Evolutionary conservation across 1,140 invertebrate genomes (phyloP), one percentile per base, ranked within the genome.

Genomic region (Bombus difficillimus): DNA sequence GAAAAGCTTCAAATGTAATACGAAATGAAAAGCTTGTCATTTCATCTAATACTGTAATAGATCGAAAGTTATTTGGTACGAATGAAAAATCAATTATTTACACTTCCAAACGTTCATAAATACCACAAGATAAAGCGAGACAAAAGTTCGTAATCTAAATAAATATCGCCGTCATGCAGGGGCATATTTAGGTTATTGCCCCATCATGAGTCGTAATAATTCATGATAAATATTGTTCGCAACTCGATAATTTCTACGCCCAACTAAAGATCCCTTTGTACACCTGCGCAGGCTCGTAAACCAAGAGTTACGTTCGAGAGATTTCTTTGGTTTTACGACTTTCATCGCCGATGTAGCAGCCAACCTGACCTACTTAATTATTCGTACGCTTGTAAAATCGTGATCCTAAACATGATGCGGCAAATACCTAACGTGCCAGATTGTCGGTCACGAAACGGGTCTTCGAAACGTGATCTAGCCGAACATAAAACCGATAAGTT

Each of bases 341-440:
- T 43, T 59, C 76, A 53, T 68, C 71, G 62, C 25, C 53, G 73
- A 84, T 81, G 43, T 78, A 47, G 22, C 66, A 37, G 43, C 47
- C 32, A 73, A 59, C 81, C 86, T 85, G 64, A 75, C 81, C 81
- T 22, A 75, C 57, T 89, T 90, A 90, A 90, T 89, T 89, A 89
- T 84, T 87, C 57, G 34, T 73, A 72, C 28, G 73, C 77, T 18
- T 71, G 74, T 43, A 47, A 85, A 74, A 69, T 57, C 74, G 64
- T 81, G 62, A 85, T 85, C 41, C 59, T 53, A 39, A 57, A 57
- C 59, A 37, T n/a, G 59, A 75, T 62, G 22, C 75, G 66, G 74
- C 59, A 22, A 41, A 82, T 66, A 86, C 64, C 79, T 71, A 57
- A 82, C 76, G 69, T 85, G 62, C 53, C 57, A 57, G 64, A 59